A percentile compares a stretch with the other conserved stretches of the same genome.
These are phyloP conservation scores for Hyla sarda DNA, from an alignment of 2,113 vertebrate species.

Conservation along the genomic window DNA sequence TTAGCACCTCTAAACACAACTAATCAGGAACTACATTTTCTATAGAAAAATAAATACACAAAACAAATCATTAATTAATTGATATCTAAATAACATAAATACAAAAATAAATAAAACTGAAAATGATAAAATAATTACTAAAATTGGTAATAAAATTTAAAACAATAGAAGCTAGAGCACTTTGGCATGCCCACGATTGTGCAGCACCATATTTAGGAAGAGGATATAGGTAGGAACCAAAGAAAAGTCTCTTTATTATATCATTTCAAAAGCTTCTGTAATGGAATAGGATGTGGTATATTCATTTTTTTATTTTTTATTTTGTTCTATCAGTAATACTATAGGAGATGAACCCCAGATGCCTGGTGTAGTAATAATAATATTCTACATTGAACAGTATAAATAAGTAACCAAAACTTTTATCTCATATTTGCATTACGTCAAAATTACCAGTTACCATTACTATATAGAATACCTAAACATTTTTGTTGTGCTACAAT, in stretches of 20 bases:
- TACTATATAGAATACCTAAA: slow-evolving; percentile 27
- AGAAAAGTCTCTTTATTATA: slow-evolving; percentile 23
- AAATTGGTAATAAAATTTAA: not conserved
- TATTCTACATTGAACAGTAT: slow-evolving; percentile 29
- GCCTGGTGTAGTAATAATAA: slow-evolving; percentile 8
- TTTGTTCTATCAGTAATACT: not conserved
- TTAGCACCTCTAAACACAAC: slow-evolving; percentile 76
- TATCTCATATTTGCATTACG: slow-evolving; percentile 29
- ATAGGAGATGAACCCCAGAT: slow-evolving; percentile 4
- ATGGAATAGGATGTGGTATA: not conserved
- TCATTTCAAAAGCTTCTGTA: slow-evolving; percentile 43
- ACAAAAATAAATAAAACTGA: not conserved
- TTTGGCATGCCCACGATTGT: slow-evolving; percentile 36
- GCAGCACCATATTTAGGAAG: slow-evolving; percentile 41
- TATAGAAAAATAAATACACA: not conserved
- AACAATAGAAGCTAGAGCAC: slow-evolving; percentile 26
- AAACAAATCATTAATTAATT: not conserved
- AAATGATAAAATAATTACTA: not conserved
- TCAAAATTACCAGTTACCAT: slow-evolving; percentile 41
- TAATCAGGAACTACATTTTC: slow-evolving; percentile 58
- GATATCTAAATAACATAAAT: not conserved
- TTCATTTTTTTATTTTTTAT: too few species aligned
- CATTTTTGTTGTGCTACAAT: slow-evolving; percentile 25
- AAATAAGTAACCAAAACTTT: slow-evolving; percentile 36
- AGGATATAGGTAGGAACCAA: slow-evolving; percentile 31